Conservation (phyloP, 2,888 invertebrate genomes). For the Aleiodes leptofemur region DNA sequence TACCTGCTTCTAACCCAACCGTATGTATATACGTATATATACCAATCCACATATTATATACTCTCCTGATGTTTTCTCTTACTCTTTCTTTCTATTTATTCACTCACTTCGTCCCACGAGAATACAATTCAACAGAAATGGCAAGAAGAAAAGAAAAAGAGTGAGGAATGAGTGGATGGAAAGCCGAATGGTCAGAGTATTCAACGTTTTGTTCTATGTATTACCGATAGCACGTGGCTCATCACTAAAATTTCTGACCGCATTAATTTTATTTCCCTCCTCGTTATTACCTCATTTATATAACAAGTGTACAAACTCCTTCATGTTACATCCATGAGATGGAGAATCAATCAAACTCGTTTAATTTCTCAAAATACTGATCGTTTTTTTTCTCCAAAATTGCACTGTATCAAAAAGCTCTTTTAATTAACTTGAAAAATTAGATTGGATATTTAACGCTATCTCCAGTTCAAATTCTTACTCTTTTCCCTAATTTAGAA, state of each 20-base stretch:
- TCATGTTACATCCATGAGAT: not conserved
- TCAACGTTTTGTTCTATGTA: constrained; percentile 14
- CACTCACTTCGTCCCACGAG: constrained; percentile 6
- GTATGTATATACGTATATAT: constrained; percentile 43
- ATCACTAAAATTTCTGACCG: constrained; percentile 36
- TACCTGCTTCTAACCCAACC: constrained; percentile 69
- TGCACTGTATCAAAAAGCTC: not conserved
- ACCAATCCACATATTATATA: constrained; percentile 15
- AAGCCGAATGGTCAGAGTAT: constrained; percentile 41
- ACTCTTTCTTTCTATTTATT: not conserved
- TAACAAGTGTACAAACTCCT: constrained; percentile 16
- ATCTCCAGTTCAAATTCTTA: not conserved
- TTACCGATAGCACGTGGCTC: constrained; percentile 53
- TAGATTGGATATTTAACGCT: not conserved
- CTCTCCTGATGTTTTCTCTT: not conserved
- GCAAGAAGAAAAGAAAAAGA: constrained; percentile 1
- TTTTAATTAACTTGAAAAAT: constrained; percentile 5
- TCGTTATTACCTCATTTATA: constrained; percentile 23
- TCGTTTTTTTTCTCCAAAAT: too few species aligned
- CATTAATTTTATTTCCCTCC: constrained; percentile 29
- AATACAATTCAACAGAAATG: not conserved
- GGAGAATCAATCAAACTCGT: too few species aligned
- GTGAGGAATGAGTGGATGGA: constrained; percentile 23
- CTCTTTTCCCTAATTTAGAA: constrained; percentile 46
- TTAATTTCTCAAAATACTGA: too few species aligned